Percentiles rank a stretch among this genome's conserved stretches.
These are phyloP conservation scores for Miichthys miiuy DNA, from an alignment of 2,797 vertebrate genomes.

Conservation along the genomic window DNA sequence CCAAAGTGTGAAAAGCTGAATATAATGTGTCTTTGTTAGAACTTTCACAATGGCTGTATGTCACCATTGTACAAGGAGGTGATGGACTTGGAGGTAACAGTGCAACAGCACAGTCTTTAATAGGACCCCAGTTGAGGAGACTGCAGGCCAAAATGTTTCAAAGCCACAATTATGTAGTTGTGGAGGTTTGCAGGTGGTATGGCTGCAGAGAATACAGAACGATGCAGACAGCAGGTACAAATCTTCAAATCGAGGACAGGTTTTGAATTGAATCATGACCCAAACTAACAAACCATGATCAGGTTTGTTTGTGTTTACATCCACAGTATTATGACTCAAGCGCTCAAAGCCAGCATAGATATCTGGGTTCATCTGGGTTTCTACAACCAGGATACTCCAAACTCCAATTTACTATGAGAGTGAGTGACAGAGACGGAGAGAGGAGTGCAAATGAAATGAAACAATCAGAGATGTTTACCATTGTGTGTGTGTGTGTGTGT, in stretches of 20 bases:
- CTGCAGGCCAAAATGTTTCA: not conserved
- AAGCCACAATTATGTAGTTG: not conserved
- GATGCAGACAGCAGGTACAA: not conserved
- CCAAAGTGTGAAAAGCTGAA: not conserved
- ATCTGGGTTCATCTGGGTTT: constrained; percentile 5
- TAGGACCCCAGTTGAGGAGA: not conserved
- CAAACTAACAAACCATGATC: not conserved
- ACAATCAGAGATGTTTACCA: constrained; percentile 35
- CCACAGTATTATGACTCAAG: not conserved
- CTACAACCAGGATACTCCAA: constrained; percentile 1
- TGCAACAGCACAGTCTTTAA: not conserved
- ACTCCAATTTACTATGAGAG: not conserved
- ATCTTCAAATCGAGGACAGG: not conserved
- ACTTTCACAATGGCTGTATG: not conserved
- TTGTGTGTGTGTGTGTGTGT: constrained; percentile 28
- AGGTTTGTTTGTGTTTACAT: not conserved
- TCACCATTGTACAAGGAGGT: not conserved
- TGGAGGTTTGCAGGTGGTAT: not conserved
- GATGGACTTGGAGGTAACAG: not conserved
- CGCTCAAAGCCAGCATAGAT: not conserved
- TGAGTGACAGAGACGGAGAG: not conserved
- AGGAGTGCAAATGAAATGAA: constrained; percentile 7
- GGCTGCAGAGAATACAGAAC: not conserved
- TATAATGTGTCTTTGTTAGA: not conserved
- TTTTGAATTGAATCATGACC: not conserved